Evolutionary conservation across 2,113 vertebrate genomes (phyloP).

Genomic region (Tonatia bakeri): DNA sequence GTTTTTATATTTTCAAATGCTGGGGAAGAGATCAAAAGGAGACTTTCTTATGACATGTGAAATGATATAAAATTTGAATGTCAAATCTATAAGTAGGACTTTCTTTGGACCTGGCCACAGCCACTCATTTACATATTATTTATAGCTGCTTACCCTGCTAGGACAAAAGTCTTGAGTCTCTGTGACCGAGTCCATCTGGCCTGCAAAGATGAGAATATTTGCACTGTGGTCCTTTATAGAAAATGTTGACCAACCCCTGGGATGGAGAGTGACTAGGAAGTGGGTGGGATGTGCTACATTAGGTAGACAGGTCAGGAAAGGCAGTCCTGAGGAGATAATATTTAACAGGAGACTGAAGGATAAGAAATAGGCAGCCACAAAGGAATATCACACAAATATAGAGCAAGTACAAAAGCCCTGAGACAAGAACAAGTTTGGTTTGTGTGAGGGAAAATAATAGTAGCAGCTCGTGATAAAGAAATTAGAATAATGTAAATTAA

Average conservation of each 20-base stretch:
- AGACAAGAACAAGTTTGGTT: neutral
- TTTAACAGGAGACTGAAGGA: neutral
- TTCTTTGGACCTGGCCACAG: neutral
- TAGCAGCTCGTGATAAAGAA: neutral
- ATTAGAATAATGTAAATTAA: accelerated
- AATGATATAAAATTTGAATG: neutral
- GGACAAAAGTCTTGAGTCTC: neutral
- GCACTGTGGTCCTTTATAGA: neutral
- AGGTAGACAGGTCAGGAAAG: neutral
- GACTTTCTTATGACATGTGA: neutral
- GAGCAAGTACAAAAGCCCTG: neutral
- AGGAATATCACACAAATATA: neutral
- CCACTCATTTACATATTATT: neutral
- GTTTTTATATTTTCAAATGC: neutral
- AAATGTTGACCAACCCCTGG: neutral
- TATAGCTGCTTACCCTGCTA: neutral
- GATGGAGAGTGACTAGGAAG: neutral
- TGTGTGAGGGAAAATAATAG: neutral
- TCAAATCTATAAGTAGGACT: neutral
- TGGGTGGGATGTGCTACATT: neutral
- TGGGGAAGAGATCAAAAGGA: neutral
- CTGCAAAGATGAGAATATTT: neutral
- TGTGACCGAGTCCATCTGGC: neutral
- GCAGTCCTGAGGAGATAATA: neutral
- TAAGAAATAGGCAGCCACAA: neutral